These are phyloP conservation scores for Parotocinclus haroldoi DNA, from an alignment of 2,797 vertebrate species.

Conservation along the genomic window DNA sequence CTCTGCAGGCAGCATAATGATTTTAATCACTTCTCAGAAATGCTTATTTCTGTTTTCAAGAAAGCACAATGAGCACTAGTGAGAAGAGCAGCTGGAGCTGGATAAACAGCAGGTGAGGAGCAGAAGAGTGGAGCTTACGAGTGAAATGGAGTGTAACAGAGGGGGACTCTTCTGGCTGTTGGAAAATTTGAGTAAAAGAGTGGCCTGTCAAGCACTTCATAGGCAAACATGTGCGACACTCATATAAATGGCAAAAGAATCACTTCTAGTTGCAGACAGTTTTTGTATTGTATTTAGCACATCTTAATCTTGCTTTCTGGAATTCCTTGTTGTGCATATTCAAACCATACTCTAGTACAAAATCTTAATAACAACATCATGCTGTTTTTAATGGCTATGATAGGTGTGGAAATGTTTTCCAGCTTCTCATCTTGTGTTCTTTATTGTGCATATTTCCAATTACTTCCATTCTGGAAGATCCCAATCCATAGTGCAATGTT, in stretches of 20 bases:
- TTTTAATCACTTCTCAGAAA: conserved; percentile 41
- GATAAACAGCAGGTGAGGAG: conserved; percentile 30
- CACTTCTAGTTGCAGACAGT: neutral
- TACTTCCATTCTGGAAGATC: conserved; percentile 2
- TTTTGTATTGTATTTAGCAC: neutral
- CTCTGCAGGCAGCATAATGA: conserved; percentile 26
- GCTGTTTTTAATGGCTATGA: neutral
- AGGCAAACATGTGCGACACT: conserved; percentile 11
- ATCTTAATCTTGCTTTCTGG: neutral
- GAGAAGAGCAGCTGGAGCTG: conserved; percentile 7
- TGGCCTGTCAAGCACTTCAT: conserved; percentile 12
- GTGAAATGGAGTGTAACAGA: conserved; percentile 26
- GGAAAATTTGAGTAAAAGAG: conserved; percentile 25
- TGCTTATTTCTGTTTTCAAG: conserved; percentile 35
- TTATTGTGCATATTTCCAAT: neutral
- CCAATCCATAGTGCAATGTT: neutral
- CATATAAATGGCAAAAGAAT: conserved; percentile 23
- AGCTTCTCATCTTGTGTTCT: neutral
- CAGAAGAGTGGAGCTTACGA: conserved; percentile 17
- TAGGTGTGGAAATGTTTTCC: conserved; percentile 7
- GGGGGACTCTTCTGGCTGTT: conserved; percentile 28
- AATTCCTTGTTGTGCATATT: conserved; percentile 1
- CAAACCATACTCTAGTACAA: neutral
- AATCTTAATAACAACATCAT: conserved; percentile 2
- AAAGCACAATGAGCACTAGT: conserved; percentile 25